Conservation (phyloP, 2,888 invertebrate genomes). For the Dinocampus coccinellae region DNA sequence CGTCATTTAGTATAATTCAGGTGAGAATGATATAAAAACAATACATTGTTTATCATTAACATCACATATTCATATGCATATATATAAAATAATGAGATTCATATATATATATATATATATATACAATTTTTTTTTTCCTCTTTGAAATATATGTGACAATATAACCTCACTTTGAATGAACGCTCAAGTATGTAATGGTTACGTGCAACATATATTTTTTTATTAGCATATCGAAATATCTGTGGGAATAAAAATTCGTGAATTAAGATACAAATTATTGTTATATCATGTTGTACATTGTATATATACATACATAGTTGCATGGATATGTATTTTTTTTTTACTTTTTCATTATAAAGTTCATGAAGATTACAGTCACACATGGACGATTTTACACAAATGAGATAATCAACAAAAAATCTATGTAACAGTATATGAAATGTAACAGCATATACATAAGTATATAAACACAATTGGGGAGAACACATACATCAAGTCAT, state of each 20-base stretch:
- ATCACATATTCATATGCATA: too few relatives aligned
- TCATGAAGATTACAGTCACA: not conserved
- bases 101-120: too few relatives aligned
- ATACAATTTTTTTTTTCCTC: too few relatives aligned
- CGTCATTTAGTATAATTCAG: too few relatives aligned
- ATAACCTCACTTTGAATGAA: slow-evolving; percentile 6
- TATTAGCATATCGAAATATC: not conserved
- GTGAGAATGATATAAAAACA: too few relatives aligned
- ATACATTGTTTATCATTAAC: too few relatives aligned
- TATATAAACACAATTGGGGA: too few relatives aligned
- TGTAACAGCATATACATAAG: too few relatives aligned
- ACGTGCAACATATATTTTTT: not conserved
- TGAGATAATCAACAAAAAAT: not conserved
- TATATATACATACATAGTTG: not conserved
- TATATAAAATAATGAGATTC: too few relatives aligned
- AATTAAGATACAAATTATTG: not conserved
- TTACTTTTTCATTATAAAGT: not conserved
- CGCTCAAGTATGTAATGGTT: not conserved
- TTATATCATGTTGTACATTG: not conserved
- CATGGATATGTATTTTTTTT: not conserved
- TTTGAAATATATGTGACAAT: not conserved
- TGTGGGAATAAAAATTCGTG: not conserved
- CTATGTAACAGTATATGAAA: too few relatives aligned
- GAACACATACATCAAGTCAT: too few relatives aligned
- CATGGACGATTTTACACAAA: not conserved